phyloP scores from a whole-genome alignment of 2,888 invertebrate species.

The Sarcophaga rosellei region DNA sequence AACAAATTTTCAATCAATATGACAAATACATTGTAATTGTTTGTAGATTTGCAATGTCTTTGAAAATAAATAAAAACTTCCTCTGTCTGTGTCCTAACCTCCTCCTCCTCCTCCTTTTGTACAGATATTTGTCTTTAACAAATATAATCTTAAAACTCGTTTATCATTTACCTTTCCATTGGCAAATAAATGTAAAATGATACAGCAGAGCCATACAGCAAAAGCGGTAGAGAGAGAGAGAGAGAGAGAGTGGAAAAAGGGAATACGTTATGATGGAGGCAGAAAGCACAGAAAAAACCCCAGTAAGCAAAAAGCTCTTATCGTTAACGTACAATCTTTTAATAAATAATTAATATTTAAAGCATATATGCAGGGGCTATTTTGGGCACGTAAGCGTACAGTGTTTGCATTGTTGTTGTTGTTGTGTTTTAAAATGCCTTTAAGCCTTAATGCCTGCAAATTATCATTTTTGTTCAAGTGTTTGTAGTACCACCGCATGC shows the following conservation, averaged over 20 bases:
- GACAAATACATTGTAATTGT: not conserved
- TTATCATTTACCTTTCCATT: not conserved
- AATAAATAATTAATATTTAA: not conserved
- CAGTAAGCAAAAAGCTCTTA: not conserved
- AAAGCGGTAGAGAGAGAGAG: too few relatives aligned
- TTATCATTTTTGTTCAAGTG: not conserved
- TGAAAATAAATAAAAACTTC: not conserved
- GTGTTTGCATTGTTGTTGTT: not conserved
- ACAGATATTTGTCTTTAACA: not conserved
- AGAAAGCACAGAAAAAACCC: too few relatives aligned
- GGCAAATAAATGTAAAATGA: too few relatives aligned
- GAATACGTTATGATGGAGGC: too few relatives aligned
- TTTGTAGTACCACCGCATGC: not conserved
- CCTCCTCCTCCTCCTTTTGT: not conserved
- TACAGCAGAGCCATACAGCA: too few relatives aligned
- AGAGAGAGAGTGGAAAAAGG: too few relatives aligned
- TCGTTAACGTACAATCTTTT: not conserved
- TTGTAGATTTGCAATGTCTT: not conserved
- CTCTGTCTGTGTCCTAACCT: too few relatives aligned
- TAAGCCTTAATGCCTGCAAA: not conserved
- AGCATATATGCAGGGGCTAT: not conserved
- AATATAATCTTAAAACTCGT: not conserved
- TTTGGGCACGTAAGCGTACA: not conserved
- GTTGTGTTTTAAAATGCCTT: not conserved
- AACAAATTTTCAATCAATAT: conserved; percentile 22